These are phyloP conservation scores for Rhynchonema sp. DNA, from an alignment of 2,888 invertebrate genomes.

Conservation along the genomic window DNA sequence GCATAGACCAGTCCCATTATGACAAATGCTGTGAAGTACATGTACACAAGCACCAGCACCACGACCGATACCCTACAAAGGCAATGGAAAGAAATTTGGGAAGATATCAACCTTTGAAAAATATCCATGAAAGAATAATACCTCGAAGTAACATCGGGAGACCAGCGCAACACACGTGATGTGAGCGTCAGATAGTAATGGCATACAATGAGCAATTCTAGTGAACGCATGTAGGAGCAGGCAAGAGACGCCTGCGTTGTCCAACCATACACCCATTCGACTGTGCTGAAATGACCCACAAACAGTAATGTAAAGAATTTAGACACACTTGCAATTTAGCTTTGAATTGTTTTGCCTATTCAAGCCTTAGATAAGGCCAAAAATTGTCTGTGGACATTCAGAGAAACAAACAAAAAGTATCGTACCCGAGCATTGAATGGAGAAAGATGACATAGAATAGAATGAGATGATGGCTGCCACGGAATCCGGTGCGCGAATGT, in stretches of 20 bases:
- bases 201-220: constrained; percentile 4
- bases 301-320: too few species aligned
- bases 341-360: too few species aligned
- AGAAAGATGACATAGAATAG: background rate
- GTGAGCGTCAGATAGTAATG: constrained; percentile 4
- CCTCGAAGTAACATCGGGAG: background rate
- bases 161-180: background rate
- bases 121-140: too few species aligned
- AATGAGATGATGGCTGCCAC: background rate
- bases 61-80: background rate
- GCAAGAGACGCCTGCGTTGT: constrained; percentile 2
- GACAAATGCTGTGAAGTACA: constrained; percentile 6
- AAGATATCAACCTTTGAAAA: too few species aligned
- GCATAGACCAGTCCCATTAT: constrained; percentile 1
- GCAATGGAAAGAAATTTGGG: too few species aligned
- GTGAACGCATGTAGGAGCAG: background rate
- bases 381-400: too few species aligned
- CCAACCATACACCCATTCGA: constrained; percentile 4
- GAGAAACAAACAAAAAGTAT: background rate
- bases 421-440: background rate
- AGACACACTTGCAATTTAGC: too few species aligned
- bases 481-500: too few species aligned
- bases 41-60: background rate
- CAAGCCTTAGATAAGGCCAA: too few species aligned
- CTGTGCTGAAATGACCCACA: constrained; percentile 1